A percentile compares a stretch with the other conserved stretches of the same genome.
Conservation (phyloP, 2,797 vertebrate genomes). For the Xenops minutus region DNA sequence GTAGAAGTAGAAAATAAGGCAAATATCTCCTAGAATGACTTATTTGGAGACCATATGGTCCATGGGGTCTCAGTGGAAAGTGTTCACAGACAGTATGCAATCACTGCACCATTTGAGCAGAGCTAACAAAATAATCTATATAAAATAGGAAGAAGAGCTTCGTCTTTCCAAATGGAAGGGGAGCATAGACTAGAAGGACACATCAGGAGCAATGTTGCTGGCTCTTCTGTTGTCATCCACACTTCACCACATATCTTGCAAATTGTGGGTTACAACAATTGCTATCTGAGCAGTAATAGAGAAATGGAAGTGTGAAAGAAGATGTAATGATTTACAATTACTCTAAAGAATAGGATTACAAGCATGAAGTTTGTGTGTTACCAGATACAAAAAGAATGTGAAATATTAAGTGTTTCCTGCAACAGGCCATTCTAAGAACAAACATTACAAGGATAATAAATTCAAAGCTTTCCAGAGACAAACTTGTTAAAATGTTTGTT, state of each 20-base stretch:
- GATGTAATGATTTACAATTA: neutral
- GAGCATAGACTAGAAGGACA: neutral
- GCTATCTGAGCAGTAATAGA: neutral
- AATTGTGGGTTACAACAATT: neutral
- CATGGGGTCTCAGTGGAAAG: neutral
- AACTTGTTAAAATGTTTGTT: constrained; percentile 7
- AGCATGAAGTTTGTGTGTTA: neutral
- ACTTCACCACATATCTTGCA: neutral
- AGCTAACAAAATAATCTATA: neutral
- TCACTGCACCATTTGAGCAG: neutral
- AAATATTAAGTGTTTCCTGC: neutral
- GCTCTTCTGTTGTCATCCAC: neutral
- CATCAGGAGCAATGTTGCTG: neutral
- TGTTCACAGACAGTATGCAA: neutral
- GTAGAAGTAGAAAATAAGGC: neutral
- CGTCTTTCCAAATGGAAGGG: neutral
- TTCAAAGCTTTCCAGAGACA: neutral
- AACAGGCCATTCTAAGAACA: neutral
- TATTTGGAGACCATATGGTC: neutral
- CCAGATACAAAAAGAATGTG: neutral
- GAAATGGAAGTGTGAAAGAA: neutral
- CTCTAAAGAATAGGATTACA: neutral
- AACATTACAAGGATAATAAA: neutral
- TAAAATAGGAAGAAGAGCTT: neutral
- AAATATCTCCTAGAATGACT: neutral